Evolutionary conservation across 2,888 invertebrate genomes (phyloP).

Genomic region (Mesopsocus fuscifrons): DNA sequence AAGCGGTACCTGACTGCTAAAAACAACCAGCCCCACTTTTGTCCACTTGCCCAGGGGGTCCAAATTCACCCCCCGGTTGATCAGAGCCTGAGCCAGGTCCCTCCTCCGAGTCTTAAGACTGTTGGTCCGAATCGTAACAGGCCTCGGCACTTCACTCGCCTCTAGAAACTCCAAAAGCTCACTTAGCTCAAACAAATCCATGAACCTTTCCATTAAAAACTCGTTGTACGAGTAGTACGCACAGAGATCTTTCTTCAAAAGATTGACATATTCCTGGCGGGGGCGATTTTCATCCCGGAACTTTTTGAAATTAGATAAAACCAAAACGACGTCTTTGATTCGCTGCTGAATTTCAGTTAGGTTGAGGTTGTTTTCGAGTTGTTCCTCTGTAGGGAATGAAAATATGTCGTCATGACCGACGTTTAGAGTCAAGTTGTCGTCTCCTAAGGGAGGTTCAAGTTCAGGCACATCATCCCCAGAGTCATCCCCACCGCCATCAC

Average conservation of each 20-base stretch:
- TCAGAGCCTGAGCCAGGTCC: constrained; percentile 86
- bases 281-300: constrained; percentile 36
- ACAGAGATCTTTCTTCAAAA: constrained; percentile 71
- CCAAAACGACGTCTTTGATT: constrained; percentile 54
- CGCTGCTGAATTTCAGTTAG: constrained; percentile 74
- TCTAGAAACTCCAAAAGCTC: constrained; percentile 89
- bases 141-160: constrained; percentile 86
- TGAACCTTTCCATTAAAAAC: constrained; percentile 79
- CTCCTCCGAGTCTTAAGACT: constrained; percentile 80
- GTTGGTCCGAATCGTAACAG: constrained; percentile 89
- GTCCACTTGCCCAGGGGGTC: constrained; percentile 99
- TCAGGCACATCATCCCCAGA: constrained; percentile 19
- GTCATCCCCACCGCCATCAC: constrained; percentile 21
- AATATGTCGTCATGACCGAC: constrained; percentile 57
- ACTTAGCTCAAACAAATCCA: constrained; percentile 71
- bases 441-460: not conserved
- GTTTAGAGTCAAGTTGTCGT: constrained; percentile 67
- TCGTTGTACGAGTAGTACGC: constrained; percentile 93
- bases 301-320: constrained; percentile 30
- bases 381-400: constrained; percentile 57
- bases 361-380: constrained; percentile 47
- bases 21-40: constrained; percentile 91
- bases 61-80: constrained; percentile 91
- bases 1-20: constrained; percentile 87
- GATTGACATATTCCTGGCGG: constrained; percentile 48